Evolutionary conservation across 23 tunicate species (phyloP).

Genomic region (Ascidia mentula): DNA sequence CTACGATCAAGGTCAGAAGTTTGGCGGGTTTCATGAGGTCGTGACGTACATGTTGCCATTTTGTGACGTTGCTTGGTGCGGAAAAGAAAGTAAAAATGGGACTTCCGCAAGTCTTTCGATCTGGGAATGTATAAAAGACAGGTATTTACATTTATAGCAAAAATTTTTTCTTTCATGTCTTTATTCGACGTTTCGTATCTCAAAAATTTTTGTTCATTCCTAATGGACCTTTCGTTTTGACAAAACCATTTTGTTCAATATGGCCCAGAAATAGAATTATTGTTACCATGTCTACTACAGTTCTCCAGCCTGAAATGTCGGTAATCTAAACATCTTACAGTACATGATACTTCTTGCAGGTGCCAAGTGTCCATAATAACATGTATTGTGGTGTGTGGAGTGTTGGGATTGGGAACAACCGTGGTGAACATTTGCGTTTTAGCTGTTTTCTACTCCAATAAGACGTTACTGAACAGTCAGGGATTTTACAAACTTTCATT

Average conservation of each 20-base stretch:
- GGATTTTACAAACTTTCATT: constrained; percentile 23
- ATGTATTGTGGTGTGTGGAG: not conserved
- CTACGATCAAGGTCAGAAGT: constrained; percentile 4
- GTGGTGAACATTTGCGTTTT: not conserved
- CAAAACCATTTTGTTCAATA: not conserved
- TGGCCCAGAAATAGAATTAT: not conserved
- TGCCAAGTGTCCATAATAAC: not conserved
- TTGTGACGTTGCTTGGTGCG: constrained; percentile 17
- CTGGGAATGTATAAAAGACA: constrained; percentile 10
- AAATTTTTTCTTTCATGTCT: too few species aligned
- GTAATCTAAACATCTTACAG: too few species aligned
- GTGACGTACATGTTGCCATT: constrained; percentile 10
- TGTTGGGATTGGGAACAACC: not conserved
- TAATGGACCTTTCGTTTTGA: too few species aligned
- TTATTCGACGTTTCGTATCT: too few species aligned
- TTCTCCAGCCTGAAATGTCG: too few species aligned
- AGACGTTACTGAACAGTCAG: constrained; percentile 14
- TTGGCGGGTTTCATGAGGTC: not conserved
- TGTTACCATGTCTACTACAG: too few species aligned
- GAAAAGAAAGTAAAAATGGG: not conserved
- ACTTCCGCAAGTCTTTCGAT: not conserved
- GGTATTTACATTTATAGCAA: too few species aligned
- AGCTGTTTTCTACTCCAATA: constrained; percentile 19
- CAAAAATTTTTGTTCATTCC: too few species aligned
- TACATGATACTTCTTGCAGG: not conserved